A percentile compares a stretch with the other conserved stretches of the same genome.
Evolutionary conservation across 2,888 invertebrate species (phyloP).

Genomic region (Microctonus aethiopoides): DNA sequence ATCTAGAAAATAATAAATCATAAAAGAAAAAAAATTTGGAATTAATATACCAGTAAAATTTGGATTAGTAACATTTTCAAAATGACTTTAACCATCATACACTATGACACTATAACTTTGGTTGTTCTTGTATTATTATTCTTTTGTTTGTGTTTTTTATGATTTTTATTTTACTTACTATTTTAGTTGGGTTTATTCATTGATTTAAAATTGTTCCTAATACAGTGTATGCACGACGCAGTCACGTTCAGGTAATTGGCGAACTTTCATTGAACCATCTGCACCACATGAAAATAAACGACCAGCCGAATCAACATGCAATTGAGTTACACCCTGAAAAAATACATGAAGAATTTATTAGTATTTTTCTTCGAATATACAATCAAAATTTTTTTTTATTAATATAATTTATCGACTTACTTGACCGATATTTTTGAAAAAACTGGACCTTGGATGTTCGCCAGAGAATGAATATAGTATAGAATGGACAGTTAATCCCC

Average conservation of each 20-base stretch:
- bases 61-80: slow-evolving; percentile 16
- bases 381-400: not conserved
- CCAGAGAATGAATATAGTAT: slow-evolving; percentile 88
- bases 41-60: slow-evolving; percentile 10
- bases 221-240: slow-evolving; percentile 71
- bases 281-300: slow-evolving; percentile 98
- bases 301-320: slow-evolving; percentile 89
- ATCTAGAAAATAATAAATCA: not conserved
- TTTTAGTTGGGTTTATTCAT: slow-evolving; percentile 26
- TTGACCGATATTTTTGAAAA: slow-evolving; percentile 97
- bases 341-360: not conserved
- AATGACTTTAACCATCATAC: slow-evolving; percentile 33
- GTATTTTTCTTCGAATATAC: not conserved
- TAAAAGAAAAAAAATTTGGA: not conserved
- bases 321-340: slow-evolving; percentile 86
- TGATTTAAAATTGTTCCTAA: slow-evolving; percentile 54
- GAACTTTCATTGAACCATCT: slow-evolving; percentile 98
- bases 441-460: slow-evolving; percentile 95
- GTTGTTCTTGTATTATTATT: slow-evolving; percentile 22
- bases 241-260: slow-evolving; percentile 88
- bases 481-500: slow-evolving; percentile 90
- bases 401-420: slow-evolving; percentile 41
- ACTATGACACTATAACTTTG: slow-evolving; percentile 25
- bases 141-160: not conserved
- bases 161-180: slow-evolving; percentile 29